These are phyloP conservation scores for Pyrrhura leucotis DNA, from an alignment of 2,797 vertebrate species.

Conservation along the genomic window DNA sequence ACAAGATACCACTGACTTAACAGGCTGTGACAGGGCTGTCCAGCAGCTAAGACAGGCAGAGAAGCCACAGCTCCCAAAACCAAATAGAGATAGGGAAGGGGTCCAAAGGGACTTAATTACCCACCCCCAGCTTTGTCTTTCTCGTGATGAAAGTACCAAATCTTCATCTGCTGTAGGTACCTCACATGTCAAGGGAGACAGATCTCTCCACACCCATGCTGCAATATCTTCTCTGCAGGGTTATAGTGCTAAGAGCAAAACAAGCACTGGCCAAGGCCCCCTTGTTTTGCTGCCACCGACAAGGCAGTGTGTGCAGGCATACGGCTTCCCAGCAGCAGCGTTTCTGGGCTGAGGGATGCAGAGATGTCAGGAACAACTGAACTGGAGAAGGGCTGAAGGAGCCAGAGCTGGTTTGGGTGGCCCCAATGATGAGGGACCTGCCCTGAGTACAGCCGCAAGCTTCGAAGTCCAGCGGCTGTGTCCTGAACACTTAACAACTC, in stretches of 20 bases:
- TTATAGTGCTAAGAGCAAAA: background rate
- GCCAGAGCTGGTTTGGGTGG: background rate
- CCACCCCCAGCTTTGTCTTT: background rate
- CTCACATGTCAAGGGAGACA: fast-evolving
- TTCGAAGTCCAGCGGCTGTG: background rate
- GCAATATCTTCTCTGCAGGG: background rate
- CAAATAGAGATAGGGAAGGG: background rate
- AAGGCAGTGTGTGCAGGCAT: background rate
- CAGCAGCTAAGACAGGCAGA: constrained; percentile 9
- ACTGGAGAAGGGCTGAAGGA: constrained; percentile 18
- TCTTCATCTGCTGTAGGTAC: background rate
- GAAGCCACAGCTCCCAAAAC: background rate
- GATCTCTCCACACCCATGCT: background rate
- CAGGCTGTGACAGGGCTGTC: constrained; percentile 42
- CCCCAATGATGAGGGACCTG: background rate
- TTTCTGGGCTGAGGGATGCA: background rate
- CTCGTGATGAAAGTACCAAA: background rate
- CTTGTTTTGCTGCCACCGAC: background rate
- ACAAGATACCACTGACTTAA: background rate
- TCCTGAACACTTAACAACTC: background rate
- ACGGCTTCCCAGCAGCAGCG: background rate
- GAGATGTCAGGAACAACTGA: constrained; percentile 27
- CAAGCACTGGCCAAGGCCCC: background rate
- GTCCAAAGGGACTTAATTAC: background rate
- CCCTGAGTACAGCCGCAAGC: background rate